phyloP scores from a whole-genome alignment of 2,113 vertebrate species.

The Oenanthe oenanthe region DNA sequence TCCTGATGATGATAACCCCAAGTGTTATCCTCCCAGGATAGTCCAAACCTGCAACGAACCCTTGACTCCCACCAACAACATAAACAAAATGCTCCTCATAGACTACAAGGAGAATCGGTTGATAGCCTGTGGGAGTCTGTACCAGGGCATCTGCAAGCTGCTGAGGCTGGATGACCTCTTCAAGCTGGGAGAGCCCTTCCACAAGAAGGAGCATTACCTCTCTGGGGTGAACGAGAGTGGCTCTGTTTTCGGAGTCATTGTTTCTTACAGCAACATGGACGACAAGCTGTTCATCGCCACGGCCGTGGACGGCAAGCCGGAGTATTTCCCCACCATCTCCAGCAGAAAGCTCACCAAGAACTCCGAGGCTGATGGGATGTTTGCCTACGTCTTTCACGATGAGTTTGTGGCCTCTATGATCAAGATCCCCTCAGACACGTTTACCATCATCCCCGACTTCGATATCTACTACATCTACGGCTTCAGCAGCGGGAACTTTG shows the following conservation, averaged over 20 bases:
- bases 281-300: conserved; percentile 97
- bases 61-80: conserved; percentile 90
- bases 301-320: conserved; percentile 94
- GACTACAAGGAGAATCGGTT: conserved; percentile 96
- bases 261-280: conserved; percentile 91
- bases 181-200: conserved; percentile 95
- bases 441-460: conserved; percentile 96
- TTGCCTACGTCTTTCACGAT: conserved; percentile 96
- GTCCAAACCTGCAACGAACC: conserved; percentile 96
- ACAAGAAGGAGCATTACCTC: conserved; percentile 98
- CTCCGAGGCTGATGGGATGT: conserved; percentile 97
- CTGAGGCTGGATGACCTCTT: conserved; percentile 96
- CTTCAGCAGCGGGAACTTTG: conserved; percentile 96
- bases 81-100: conserved; percentile 98
- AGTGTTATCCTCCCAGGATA: conserved; percentile 95
- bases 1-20: conserved; percentile 96
- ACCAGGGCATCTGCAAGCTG: conserved; percentile 98
- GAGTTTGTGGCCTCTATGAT: conserved; percentile 99
- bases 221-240: conserved; percentile 96
- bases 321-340: conserved; percentile 98
- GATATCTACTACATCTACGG: conserved; percentile 99
- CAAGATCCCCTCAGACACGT: conserved; percentile 97
- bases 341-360: conserved; percentile 94
- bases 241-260: conserved; percentile 96
- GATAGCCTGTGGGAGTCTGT: conserved; percentile 94